These are phyloP conservation scores for Equus przewalskii DNA, from an alignment of 2,113 vertebrate species.

Conservation along the genomic window DNA sequence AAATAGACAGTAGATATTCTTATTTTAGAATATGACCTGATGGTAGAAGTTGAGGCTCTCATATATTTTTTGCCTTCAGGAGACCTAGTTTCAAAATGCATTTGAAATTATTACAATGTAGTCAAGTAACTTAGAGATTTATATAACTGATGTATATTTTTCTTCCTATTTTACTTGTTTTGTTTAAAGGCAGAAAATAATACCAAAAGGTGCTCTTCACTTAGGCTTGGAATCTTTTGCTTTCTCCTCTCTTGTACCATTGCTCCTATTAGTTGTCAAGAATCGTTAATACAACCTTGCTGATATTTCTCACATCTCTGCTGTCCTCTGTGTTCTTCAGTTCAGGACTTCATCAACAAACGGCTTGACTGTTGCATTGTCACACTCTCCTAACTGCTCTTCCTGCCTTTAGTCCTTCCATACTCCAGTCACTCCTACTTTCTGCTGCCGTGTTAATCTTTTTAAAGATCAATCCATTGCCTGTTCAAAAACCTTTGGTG, in stretches of 20 bases:
- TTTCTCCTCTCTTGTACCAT: not conserved
- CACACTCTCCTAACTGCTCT: not conserved
- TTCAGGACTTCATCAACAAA: not conserved
- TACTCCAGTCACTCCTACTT: not conserved
- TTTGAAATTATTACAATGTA: constrained; percentile 77
- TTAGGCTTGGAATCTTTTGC: not conserved
- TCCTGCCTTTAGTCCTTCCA: not conserved
- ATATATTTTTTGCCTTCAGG: constrained; percentile 65
- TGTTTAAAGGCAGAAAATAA: constrained; percentile 41
- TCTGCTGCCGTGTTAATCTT: not conserved
- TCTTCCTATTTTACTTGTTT: constrained; percentile 18
- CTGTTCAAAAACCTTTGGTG: constrained; percentile 9
- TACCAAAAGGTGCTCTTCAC: not conserved
- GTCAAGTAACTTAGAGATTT: constrained; percentile 70
- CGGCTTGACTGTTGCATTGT: constrained; percentile 15
- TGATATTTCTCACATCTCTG: not conserved
- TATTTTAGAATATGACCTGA: constrained; percentile 47
- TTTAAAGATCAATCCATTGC: not conserved
- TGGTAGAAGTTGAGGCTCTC: constrained; percentile 54
- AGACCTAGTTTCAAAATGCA: constrained; percentile 66
- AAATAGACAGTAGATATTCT: constrained; percentile 12
- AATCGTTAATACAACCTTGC: not conserved
- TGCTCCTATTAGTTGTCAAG: not conserved
- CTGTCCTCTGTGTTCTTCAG: not conserved
- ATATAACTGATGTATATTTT: constrained; percentile 56